phyloP scores from a whole-genome alignment of 2,113 vertebrate species.

The Aleadryas rufinucha region DNA sequence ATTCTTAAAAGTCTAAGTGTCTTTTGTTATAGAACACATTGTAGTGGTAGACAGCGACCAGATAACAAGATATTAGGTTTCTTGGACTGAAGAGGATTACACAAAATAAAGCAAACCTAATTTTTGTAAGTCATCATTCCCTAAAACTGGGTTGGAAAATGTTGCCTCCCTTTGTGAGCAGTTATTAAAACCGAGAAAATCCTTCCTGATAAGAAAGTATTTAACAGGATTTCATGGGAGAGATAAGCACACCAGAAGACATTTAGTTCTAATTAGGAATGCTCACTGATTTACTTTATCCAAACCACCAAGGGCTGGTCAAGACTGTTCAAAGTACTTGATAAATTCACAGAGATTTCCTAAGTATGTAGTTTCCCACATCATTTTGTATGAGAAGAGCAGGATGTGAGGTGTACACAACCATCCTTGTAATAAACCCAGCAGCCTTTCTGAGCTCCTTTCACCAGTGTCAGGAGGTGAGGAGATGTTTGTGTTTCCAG shows the following conservation, averaged over 20 bases:
- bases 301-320: background rate
- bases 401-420: background rate
- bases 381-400: background rate
- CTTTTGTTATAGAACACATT: background rate
- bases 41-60: background rate
- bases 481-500: background rate
- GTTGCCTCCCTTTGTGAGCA: background rate
- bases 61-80: background rate
- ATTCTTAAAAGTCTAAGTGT: background rate
- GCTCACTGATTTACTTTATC: background rate
- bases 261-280: background rate
- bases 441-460: background rate
- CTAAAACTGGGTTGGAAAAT: background rate
- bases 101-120: constrained; percentile 6
- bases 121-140: background rate
- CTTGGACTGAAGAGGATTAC: background rate
- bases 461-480: background rate
- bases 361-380: background rate
- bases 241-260: background rate
- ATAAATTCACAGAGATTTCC: background rate
- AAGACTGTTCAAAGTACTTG: background rate
- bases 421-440: background rate
- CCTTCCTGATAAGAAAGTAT: background rate
- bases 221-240: constrained; percentile 16
- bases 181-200: constrained; percentile 1